phyloP scores from a whole-genome alignment of 64 coral and sea anemone species.

The Porites australiensis region DNA sequence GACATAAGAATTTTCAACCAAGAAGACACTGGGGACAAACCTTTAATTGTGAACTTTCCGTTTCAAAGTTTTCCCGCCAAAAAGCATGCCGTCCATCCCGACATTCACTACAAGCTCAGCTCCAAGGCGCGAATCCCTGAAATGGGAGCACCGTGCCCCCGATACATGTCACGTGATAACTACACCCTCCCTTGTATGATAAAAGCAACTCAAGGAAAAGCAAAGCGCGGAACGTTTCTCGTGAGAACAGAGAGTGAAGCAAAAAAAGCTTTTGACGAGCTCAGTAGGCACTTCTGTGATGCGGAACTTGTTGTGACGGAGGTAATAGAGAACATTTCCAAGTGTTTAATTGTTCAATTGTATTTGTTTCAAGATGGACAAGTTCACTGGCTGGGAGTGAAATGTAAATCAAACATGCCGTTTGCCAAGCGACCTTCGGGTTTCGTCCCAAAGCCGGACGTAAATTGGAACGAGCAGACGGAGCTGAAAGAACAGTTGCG shows the following conservation, averaged over 20 bases:
- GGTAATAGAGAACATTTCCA: constrained; percentile 72
- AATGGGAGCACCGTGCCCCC: constrained; percentile 76
- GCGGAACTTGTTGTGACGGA: constrained; percentile 83
- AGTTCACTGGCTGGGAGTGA: constrained; percentile 86
- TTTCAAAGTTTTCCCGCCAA: constrained; percentile 80
- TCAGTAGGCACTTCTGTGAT: constrained; percentile 70
- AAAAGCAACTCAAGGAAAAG: constrained; percentile 88
- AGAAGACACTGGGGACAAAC: constrained; percentile 66
- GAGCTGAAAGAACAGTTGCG: constrained; percentile 65
- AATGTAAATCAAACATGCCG: constrained; percentile 66
- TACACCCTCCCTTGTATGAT: constrained; percentile 91
- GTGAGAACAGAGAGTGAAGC: constrained; percentile 75
- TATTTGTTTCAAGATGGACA: constrained; percentile 88
- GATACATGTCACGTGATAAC: constrained; percentile 84
- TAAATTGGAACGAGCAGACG: constrained; percentile 86
- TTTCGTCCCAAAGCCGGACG: constrained; percentile 55
- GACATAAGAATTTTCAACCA: constrained; percentile 75
- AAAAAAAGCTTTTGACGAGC: constrained; percentile 49
- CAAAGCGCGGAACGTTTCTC: constrained; percentile 78
- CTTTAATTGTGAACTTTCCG: constrained; percentile 74
- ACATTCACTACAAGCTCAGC: constrained; percentile 84
- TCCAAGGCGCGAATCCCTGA: constrained; percentile 86
- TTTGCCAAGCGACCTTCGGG: constrained; percentile 59
- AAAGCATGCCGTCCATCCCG: constrained; percentile 88
- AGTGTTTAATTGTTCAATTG: constrained; percentile 76